Percentiles rank a stretch among this genome's conserved stretches.
These are phyloP conservation scores for Xestia sexstrigata DNA, from an alignment of 2,888 invertebrate species.

Conservation along the genomic window DNA sequence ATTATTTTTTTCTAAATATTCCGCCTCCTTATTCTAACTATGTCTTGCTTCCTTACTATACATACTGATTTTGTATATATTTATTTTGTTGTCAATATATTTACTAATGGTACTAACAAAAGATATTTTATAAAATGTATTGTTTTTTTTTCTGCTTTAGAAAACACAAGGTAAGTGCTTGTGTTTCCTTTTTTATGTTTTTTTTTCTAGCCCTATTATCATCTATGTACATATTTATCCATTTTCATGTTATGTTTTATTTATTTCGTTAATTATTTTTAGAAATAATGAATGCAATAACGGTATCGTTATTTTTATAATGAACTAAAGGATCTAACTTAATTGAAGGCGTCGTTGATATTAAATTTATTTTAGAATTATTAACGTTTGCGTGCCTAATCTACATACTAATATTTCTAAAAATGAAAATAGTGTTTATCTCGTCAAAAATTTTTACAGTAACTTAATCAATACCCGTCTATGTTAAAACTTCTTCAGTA, in stretches of 20 bases:
- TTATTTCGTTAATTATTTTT: background rate
- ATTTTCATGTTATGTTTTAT: background rate
- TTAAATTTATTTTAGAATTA: background rate
- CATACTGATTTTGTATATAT: slow-evolving; percentile 60
- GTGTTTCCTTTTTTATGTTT: background rate
- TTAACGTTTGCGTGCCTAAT: background rate
- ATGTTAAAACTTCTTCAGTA: background rate
- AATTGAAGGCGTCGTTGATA: background rate
- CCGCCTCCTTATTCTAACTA: slow-evolving; percentile 86
- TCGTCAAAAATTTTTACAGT: background rate
- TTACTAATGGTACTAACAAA: slow-evolving; percentile 72
- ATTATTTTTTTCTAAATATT: slow-evolving; percentile 70
- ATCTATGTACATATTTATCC: background rate
- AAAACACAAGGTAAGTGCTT: slow-evolving; percentile 69
- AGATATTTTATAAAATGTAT: slow-evolving; percentile 9
- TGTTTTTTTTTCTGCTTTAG: slow-evolving; percentile 39
- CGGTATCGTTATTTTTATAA: background rate
- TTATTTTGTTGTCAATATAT: slow-evolving; percentile 38
- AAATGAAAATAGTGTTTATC: background rate
- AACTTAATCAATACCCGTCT: background rate
- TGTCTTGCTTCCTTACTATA: slow-evolving; percentile 88
- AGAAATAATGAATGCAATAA: too few relatives aligned
- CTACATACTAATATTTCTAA: background rate
- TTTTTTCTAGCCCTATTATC: background rate
- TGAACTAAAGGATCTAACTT: background rate